phyloP scores from a whole-genome alignment of 2,888 invertebrate species.

The Andrena praecox region DNA sequence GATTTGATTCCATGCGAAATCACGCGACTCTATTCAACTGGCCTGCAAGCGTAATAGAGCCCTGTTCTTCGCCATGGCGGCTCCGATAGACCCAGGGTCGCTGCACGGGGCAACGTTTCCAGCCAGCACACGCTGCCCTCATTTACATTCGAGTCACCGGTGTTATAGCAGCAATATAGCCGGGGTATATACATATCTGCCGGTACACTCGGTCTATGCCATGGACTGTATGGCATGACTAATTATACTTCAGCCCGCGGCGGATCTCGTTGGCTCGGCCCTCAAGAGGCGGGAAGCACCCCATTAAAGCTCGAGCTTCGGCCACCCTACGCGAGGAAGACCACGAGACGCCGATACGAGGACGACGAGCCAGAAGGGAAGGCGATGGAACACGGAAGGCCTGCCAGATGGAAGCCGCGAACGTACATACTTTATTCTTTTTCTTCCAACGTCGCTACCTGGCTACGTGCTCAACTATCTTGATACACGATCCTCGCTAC shows the following conservation, averaged over 20 bases:
- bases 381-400: conserved; percentile 3
- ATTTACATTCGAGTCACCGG: conserved; percentile 49
- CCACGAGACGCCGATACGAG: conserved; percentile 68
- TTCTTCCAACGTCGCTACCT: conserved; percentile 11
- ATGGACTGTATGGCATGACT: conserved; percentile 76
- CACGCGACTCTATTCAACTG: conserved; percentile 14
- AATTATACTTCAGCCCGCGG: conserved; percentile 79
- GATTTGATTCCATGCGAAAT: conserved; percentile 1
- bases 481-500: background rate
- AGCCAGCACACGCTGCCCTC: conserved; percentile 17
- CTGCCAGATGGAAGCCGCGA: conserved; percentile 8
- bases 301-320: conserved; percentile 77
- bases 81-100: conserved; percentile 10
- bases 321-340: conserved; percentile 63
- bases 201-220: conserved; percentile 71
- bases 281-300: conserved; percentile 77
- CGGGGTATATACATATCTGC: conserved; percentile 30
- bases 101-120: background rate
- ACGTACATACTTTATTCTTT: conserved; percentile 18
- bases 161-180: conserved; percentile 34
- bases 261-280: conserved; percentile 73
- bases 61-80: background rate
- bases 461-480: conserved; percentile 26
- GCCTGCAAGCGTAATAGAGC: background rate
- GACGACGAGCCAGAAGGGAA: conserved; percentile 23